Evolutionary conservation across 1,140 invertebrate genomes (phyloP), one percentile per base, ranked within the genome.

Genomic region (Euschistus heros): DNA sequence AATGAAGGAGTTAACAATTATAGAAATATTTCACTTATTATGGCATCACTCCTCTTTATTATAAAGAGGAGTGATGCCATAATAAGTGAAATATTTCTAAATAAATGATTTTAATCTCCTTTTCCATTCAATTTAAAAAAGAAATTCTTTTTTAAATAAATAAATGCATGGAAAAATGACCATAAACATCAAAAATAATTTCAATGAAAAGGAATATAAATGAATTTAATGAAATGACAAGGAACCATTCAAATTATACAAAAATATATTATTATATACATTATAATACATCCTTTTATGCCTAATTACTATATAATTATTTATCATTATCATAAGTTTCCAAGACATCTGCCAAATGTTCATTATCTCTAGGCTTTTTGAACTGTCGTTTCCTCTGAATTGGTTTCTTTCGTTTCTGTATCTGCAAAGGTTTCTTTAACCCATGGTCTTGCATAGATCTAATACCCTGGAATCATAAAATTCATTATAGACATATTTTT

Each of bases 401-500:
- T 0, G 83, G 80, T 72, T 89, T 91, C 73, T 91, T 90, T 64
- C 88, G 76, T 76, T 90, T 90, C 0, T 77, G 69, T 1, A 86
- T 85, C 0, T 81, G 80, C 0, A 80, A 72, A 14, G 83, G 81
- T 73, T 90, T 90, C 72, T 85, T 88, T 0, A 82, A 81, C 0
- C 88, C 88, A 74, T 91, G 87, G 75, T 91, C 88, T 73, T 91
- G 88, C 88, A 91, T 91, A 0, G 88, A 89, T 69, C 87, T 82
- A 64, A 91, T 90, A 67, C 84, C 80, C 79, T 69, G 50, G 70
- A 63, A 37, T 37, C 33, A 37, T 30, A 37, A 37, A 6, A 37
- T 6, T 37, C 13, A 37, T 37, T 37, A 37, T 37, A 37, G 33
- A 37, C 1, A 37, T 37, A 13, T 10, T 13, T 37, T 37, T 37